These are phyloP conservation scores for Benthosema pterotum DNA, from an alignment of 2,797 vertebrate genomes.

Conservation along the genomic window DNA sequence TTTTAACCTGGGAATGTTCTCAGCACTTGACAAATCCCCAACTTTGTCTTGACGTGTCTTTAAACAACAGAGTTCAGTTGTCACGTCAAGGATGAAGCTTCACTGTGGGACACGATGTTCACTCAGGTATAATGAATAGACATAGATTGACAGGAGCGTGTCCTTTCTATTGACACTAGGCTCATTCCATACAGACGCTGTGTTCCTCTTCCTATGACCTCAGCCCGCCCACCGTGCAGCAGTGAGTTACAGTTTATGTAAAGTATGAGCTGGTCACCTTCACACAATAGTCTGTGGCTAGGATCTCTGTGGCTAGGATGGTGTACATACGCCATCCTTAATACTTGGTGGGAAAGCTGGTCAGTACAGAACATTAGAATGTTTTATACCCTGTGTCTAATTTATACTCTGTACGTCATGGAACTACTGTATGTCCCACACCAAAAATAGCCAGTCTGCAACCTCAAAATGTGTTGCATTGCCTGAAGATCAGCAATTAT, in stretches of 20 bases:
- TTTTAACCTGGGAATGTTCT: neutral
- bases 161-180: slow-evolving; percentile 12
- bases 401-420: neutral
- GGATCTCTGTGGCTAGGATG: neutral
- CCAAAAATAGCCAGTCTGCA: neutral
- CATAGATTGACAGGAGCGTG: slow-evolving; percentile 3
- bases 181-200: slow-evolving; percentile 6
- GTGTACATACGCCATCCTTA: no score
- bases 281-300: neutral
- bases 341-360: no score
- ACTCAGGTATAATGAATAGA: slow-evolving; percentile 17
- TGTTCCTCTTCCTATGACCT: neutral
- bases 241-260: neutral
- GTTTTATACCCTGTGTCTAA: no score
- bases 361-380: no score
- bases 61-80: neutral
- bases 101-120: slow-evolving; percentile 17
- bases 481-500: neutral
- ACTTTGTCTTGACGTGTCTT: slow-evolving; percentile 1
- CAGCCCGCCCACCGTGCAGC: neutral
- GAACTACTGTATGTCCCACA: neutral
- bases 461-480: neutral
- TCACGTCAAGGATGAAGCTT: neutral
- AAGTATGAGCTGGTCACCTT: neutral
- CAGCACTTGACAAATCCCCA: neutral